phyloP scores from a whole-genome alignment of 2,888 invertebrate genomes.

The Troilus luridus region DNA sequence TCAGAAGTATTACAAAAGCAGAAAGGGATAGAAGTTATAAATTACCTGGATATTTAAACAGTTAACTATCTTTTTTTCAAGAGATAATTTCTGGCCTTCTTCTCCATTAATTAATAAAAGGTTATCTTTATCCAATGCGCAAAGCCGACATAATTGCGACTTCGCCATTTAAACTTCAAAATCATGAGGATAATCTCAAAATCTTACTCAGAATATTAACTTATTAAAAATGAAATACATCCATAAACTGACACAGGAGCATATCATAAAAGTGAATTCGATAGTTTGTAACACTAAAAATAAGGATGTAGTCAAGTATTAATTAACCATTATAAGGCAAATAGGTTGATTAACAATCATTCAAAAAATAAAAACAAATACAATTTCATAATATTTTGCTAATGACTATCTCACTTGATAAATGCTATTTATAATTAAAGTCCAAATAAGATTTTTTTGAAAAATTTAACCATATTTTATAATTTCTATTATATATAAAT shows the following conservation, averaged over 20 bases:
- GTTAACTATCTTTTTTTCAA: conserved; percentile 70
- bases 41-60: conserved; percentile 70
- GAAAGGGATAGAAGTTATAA: neutral
- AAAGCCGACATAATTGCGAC: conserved; percentile 69
- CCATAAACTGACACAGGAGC: neutral
- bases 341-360: neutral
- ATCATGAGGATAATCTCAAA: conserved; percentile 22
- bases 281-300: neutral
- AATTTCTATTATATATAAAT: neutral
- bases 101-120: conserved; percentile 69
- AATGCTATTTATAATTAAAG: neutral
- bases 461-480: neutral
- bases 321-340: neutral
- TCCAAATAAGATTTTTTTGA: neutral
- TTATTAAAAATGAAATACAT: neutral
- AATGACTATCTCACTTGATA: neutral
- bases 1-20: neutral
- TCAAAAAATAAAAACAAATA: neutral
- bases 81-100: conserved; percentile 69
- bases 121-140: conserved; percentile 69
- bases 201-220: neutral
- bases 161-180: conserved; percentile 52
- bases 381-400: neutral
- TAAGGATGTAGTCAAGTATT: neutral
- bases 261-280: neutral